phyloP scores from a whole-genome alignment of 2,113 vertebrate genomes.

The Ammospiza nelsoni region DNA sequence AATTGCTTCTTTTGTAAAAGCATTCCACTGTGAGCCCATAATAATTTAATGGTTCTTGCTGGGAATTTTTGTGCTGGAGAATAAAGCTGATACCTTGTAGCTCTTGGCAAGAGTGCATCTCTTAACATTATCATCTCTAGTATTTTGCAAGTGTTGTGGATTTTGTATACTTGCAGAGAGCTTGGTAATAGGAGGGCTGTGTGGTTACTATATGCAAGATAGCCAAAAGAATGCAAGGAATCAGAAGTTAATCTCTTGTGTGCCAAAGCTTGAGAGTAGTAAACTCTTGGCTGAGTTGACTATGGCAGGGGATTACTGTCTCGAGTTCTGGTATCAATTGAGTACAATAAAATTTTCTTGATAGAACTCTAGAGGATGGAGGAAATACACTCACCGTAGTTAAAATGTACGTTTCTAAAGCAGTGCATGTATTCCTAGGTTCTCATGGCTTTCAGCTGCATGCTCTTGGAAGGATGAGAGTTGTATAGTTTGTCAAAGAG shows the following conservation, averaged over 20 bases:
- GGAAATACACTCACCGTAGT: not conserved
- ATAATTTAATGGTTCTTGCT: not conserved
- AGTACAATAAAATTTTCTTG: not conserved
- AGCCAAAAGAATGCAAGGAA: conserved; percentile 35
- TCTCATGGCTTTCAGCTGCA: not conserved
- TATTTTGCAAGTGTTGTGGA: not conserved
- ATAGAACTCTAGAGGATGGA: not conserved
- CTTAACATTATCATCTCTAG: not conserved
- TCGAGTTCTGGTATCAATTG: not conserved
- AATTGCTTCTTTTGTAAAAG: conserved; percentile 18
- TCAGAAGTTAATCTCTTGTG: conserved; percentile 40
- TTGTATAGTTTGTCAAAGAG: not conserved
- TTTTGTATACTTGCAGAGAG: not conserved
- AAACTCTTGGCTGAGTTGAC: conserved; percentile 1
- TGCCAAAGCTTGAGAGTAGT: not conserved
- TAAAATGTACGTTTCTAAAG: not conserved
- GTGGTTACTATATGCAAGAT: not conserved
- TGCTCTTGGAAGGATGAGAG: fast-evolving
- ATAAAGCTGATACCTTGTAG: not conserved
- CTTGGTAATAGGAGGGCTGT: not conserved
- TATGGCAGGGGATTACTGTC: not conserved
- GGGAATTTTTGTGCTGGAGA: not conserved
- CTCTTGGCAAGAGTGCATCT: not conserved
- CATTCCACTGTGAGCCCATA: not conserved
- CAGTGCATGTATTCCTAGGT: not conserved